Evolutionary conservation across 2,888 invertebrate species (phyloP).

Genomic region (Diaprepes abbreviatus): DNA sequence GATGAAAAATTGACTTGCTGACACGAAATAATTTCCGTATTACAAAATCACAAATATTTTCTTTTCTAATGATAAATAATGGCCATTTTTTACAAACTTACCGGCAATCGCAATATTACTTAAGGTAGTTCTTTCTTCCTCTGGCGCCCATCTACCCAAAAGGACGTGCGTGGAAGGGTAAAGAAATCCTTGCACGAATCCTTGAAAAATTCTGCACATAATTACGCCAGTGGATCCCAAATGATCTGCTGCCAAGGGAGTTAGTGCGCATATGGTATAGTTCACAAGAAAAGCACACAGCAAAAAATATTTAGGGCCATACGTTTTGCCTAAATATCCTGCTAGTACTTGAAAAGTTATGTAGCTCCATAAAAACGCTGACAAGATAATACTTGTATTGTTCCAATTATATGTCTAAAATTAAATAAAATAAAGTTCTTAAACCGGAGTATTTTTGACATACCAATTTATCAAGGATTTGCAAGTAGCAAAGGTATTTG

Average conservation of each 20-base stretch:
- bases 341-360: slow-evolving; percentile 79
- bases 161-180: slow-evolving; percentile 80
- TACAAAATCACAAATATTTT: no score
- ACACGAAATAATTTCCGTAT: no score
- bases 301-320: slow-evolving; percentile 81
- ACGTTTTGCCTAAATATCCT: no score
- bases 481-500: no score
- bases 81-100: no score
- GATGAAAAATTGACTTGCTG: no score
- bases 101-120: not conserved
- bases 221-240: slow-evolving; percentile 51
- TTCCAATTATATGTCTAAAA: slow-evolving; percentile 9
- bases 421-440: no score
- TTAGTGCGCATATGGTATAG: slow-evolving; percentile 76
- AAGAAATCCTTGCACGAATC: slow-evolving; percentile 80
- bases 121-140: slow-evolving; percentile 48
- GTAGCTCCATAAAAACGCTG: slow-evolving; percentile 87
- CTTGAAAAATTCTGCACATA: slow-evolving; percentile 67
- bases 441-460: no score
- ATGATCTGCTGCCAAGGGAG: slow-evolving; percentile 44
- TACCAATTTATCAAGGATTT: no score
- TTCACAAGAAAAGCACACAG: slow-evolving; percentile 69
- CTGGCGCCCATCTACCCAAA: slow-evolving; percentile 81
- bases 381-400: slow-evolving; percentile 69
- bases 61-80: no score